Percentiles rank a stretch among this genome's conserved stretches.
Conservation (phyloP, 2,797 vertebrate species). For the Hydrolagus colliei region DNA sequence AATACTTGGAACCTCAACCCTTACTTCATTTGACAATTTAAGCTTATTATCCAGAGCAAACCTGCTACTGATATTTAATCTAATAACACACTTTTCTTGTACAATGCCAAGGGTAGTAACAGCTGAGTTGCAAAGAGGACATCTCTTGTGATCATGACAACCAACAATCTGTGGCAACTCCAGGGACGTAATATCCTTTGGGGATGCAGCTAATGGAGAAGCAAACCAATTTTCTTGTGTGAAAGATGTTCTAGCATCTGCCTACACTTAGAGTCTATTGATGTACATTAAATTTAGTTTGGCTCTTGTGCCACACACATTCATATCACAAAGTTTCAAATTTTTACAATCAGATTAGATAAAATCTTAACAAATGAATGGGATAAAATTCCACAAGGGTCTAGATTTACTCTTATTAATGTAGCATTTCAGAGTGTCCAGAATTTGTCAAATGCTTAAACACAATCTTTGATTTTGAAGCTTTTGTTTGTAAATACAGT, state of each 20-base stretch:
- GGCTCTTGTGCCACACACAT: not conserved
- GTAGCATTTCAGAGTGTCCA: too few species aligned
- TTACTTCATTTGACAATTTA: not conserved
- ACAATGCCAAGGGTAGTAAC: not conserved
- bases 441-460: too few species aligned
- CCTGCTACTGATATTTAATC: not conserved
- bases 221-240: not conserved
- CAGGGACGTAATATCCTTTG: not conserved
- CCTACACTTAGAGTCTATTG: not conserved
- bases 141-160: not conserved
- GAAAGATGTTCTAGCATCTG: not conserved
- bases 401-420: too few species aligned
- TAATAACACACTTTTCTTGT: not conserved
- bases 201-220: conserved; percentile 16
- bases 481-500: too few species aligned
- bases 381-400: not conserved
- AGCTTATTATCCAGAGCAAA: not conserved
- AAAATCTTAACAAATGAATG: not conserved
- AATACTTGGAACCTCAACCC: not conserved
- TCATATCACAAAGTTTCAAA: not conserved
- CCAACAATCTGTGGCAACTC: not conserved
- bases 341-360: not conserved
- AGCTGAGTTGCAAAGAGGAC: conserved; percentile 4
- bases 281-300: not conserved
- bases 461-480: too few species aligned